These are phyloP conservation scores for Labeo calbasu DNA, from an alignment of 2,797 vertebrate genomes.

Conservation along the genomic window DNA sequence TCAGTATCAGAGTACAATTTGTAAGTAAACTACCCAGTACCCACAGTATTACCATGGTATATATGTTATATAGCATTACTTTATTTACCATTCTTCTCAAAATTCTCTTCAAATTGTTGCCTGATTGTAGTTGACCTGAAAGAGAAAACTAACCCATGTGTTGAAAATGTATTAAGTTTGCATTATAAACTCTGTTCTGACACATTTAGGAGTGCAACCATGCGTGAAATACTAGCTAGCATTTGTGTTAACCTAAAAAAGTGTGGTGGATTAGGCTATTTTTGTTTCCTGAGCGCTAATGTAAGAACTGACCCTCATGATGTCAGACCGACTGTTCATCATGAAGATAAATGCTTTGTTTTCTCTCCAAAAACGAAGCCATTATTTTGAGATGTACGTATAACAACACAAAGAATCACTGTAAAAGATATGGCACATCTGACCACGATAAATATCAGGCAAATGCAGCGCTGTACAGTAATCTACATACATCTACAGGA, in stretches of 20 bases:
- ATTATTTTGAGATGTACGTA: constrained; percentile 36
- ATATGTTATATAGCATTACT: background rate
- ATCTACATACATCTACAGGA: constrained; percentile 78
- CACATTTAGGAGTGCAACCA: background rate
- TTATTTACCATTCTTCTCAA: background rate
- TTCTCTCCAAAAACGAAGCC: constrained; percentile 44
- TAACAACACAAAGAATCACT: constrained; percentile 46
- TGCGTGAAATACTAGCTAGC: background rate
- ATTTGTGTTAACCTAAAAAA: background rate
- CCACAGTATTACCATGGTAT: background rate
- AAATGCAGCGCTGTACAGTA: constrained; percentile 74
- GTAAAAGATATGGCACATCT: constrained; percentile 61
- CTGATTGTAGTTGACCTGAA: background rate
- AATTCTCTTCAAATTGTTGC: background rate
- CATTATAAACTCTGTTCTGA: background rate
- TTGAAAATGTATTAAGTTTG: background rate
- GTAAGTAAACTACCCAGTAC: background rate
- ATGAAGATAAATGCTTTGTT: constrained; percentile 53
- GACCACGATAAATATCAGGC: constrained; percentile 70
- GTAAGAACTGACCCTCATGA: constrained; percentile 21
- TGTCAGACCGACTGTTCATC: constrained; percentile 46
- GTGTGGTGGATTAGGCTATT: background rate
- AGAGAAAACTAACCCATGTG: background rate
- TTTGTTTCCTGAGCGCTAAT: background rate
- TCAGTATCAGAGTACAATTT: background rate